These are phyloP conservation scores for Plebejus argus DNA, from an alignment of 2,888 invertebrate genomes.

Conservation along the genomic window DNA sequence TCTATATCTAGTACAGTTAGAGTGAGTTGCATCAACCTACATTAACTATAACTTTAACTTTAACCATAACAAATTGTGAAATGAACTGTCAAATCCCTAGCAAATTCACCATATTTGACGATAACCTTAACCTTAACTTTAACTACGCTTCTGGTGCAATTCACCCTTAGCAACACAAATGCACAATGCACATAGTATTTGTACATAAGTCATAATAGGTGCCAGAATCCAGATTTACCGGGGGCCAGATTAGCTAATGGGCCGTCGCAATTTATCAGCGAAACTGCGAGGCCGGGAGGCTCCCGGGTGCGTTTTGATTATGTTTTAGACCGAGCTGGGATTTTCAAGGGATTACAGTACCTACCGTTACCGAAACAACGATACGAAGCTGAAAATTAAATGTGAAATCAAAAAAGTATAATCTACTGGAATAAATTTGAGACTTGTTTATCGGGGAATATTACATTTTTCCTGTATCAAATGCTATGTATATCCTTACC, in stretches of 20 bases:
- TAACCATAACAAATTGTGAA: no score
- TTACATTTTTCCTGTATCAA: no score
- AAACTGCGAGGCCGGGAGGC: background rate
- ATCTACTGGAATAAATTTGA: no score
- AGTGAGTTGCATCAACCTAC: no score
- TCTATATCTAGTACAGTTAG: background rate
- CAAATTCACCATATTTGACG: no score
- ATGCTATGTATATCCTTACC: no score
- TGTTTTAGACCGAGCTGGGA: background rate
- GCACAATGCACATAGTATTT: background rate
- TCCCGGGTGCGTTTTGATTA: slow-evolving; percentile 5
- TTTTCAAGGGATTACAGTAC: background rate
- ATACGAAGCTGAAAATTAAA: background rate
- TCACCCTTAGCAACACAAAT: no score
- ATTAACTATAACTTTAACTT: no score
- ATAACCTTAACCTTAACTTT: no score
- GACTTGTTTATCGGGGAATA: no score
- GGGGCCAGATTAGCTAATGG: background rate
- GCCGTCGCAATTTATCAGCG: slow-evolving; percentile 12
- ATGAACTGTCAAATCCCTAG: no score
- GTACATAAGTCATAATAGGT: background rate
- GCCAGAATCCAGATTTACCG: background rate
- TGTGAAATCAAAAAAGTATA: background rate
- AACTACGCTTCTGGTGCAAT: no score
- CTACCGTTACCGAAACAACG: background rate